Evolutionary conservation across 2,888 invertebrate species (phyloP), one percentile per base, ranked within the genome.

Genomic region (Priapulus caudatus): DNA sequence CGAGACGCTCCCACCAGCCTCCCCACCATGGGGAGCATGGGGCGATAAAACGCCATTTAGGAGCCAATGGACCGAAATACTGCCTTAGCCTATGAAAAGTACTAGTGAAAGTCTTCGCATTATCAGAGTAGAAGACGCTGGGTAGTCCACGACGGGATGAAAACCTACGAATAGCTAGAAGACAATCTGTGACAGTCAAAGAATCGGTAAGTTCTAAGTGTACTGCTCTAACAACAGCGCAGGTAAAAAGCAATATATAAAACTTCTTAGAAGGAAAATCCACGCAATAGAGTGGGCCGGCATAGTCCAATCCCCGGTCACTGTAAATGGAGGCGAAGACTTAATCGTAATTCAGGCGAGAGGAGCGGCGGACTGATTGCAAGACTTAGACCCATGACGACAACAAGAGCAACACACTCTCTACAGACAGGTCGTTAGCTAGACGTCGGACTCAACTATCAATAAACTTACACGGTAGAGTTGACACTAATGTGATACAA

Each of bases 11-110:
- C 43, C 22, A 52, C 23, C 23, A 54, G 4, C 54, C 54, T 16
- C 54, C 54, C 51, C n/a, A n/a, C n/a, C 54, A 54, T 16, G 54
- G 50, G 23, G 55, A 15, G 4, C 51, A 3, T 10, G 54, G 50
- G 5, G 45, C 44, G 10, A 53, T 47, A 20, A 33, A 54, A n/a
- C 45, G 24, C 54, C 54, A 54, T 2, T 43, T 33, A 3, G 52
- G 52, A n/a, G 20, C 15, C 10, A 24, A 21, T 22, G 21, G 47
- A 3, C 52, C 52, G 48, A 20, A 50, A 3, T 3, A 5, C 16
- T 47, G 15, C 4, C 3, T 16, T 3, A 54, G 15, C 19, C 23
- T 4, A 10, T 15, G n/a, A 20, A 48, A 24, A 24, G 48, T 24
- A 3, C 23, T 20, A 15, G 22, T 10, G n/a, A 20, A n/a, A n/a